Evolutionary conservation across 2,113 vertebrate species (phyloP), one percentile per base, ranked within the genome.

Genomic region (Bungarus multicinctus): DNA sequence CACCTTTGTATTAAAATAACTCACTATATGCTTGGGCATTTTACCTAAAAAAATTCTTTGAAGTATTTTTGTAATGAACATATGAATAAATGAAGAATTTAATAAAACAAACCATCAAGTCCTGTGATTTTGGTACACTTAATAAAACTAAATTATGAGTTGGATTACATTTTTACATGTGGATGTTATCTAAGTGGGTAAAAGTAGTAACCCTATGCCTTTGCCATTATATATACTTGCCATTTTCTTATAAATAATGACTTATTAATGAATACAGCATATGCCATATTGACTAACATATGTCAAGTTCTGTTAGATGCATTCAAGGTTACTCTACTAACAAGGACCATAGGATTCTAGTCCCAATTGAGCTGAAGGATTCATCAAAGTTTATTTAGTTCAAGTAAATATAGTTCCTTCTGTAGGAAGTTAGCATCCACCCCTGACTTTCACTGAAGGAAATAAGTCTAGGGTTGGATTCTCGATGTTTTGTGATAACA

Each of bases 161-260:
- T 2, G 23, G 43, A 47, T 27, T 87, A 88, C 4, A 69, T 87
- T 92, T 88, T 22, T 81, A 9, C 3, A 92, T 69, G 20, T 60
- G 43, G 50, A 64, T 60, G 22, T 18, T 64, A 5, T 34, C 30
- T 87, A 52, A 22, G 9, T 87, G 34, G 16, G 57, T 52, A 27
- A 64, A n/a, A 58, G 22, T 52, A 52, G 57, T 39, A 87, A 86
- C 34, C 45, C 27, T 52, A 39, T 81, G 74, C 8, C 85, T 91
- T 30, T 91, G 92, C 39, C 87, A 90, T 2, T 57, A 23, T 34
- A 7, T 92, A n/a, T 91, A 58, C 89, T 92, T 90, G 11, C 52
- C n/a, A n/a, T 91, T 94, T 94, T 93, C 64, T 90, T 3, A 12
- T 95, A 85, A 60, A 87, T 3, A 18, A 30, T 86, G 88, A 88